Base-by-base conservation (phyloP, 2,797 vertebrate genomes). In the Acipenser oxyrinchus region DNA sequence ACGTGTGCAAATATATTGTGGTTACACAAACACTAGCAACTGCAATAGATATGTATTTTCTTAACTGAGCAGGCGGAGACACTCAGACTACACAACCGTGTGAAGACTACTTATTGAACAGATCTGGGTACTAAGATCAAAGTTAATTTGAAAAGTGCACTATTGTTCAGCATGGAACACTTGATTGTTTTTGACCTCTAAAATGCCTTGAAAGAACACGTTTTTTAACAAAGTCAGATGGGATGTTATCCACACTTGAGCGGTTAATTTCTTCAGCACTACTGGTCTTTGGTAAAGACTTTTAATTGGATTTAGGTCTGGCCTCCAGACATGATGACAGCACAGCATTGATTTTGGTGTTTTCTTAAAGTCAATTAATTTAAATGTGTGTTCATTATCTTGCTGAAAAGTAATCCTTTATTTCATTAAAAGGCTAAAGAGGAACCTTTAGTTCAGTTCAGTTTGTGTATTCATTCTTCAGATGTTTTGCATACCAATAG, bases 391-490 rank as follows among this genome's bases (percentile, higher is more conserved):
- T 66, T 66, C 51, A 11, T 11, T 15, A 48, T 10, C 10, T 7
- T 58, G 55, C 10, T 3, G 6, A 60, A 1, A 10, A 10, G 2
- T 60, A 15, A 23, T 18, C n/a, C 18, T 50, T 60, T 50, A 51
- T 15, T 63, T 37, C 13, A 48, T 67, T 67, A 68, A 68, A 61
- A 62, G 23, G 23, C 15, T 18, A 15, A 51, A 60, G 60, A 60
- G 37, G 9, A 49, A 48, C 61, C 13, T 10, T 48, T 48, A 48
- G 49, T 60, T 57, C 51, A 23, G 58, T 48, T 15, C 55, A 66
- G 53, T 59, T 66, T 13, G 60, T 61, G 51, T 67, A 68, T 62
- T 62, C 62, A 10, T 62, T 59, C 62, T 68, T 52, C 53, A n/a
- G 11, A 6, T 60, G 49, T 67, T 61, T 67, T 37, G 23, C 23